Base-by-base conservation (phyloP, 2,797 vertebrate genomes). In the Artibeus jamaicensis region DNA sequence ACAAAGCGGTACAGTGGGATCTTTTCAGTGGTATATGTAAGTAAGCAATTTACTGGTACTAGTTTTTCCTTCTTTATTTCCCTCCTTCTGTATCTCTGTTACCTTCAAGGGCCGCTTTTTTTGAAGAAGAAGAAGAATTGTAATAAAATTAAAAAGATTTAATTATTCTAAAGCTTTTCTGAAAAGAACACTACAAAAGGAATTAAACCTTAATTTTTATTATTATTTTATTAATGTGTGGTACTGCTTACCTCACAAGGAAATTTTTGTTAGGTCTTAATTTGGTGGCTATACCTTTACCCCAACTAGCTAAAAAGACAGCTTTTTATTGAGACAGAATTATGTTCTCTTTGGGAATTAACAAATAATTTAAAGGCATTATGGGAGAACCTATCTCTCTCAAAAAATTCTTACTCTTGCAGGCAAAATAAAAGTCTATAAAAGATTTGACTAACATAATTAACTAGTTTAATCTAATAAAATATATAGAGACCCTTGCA, bases 1-100 rank as follows among this genome's bases (percentile, higher is more conserved):
- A 99, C 99, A 0, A 98, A 95, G 86, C 98, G 99, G n/a, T 99
- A 98, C 98, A 99, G 99, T n/a, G 99, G 99, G 6, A 99, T 99
- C 26, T 98, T 99, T 68, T 99, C 99, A 8, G 99, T 98, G 53
- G 81, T 99, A 39, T 99, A 99, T 98, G 99, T 99, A 98, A 99
- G 99, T 99, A 91, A 91, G 71, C 44, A 48, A 22, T 65, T 6
- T 7, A 0, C 77, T 26, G 53, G 29, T 7, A 3, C 85, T 44
- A 62, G 21, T 44, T 59, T 73, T 42, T 50, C 65, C 48, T 46
- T 68, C 44, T 22, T 70, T 29, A 7, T 81, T 42, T 22, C 26
- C 11, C 39, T 29, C 37, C 26, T 85, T 79, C 32, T 77, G 5
- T 29, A 11, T 86, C 37, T 76, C 37, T 29, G 83, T 79, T 71